phyloP scores from a whole-genome alignment of 1,140 invertebrate genomes.

The Aphaenogaster rudis region DNA sequence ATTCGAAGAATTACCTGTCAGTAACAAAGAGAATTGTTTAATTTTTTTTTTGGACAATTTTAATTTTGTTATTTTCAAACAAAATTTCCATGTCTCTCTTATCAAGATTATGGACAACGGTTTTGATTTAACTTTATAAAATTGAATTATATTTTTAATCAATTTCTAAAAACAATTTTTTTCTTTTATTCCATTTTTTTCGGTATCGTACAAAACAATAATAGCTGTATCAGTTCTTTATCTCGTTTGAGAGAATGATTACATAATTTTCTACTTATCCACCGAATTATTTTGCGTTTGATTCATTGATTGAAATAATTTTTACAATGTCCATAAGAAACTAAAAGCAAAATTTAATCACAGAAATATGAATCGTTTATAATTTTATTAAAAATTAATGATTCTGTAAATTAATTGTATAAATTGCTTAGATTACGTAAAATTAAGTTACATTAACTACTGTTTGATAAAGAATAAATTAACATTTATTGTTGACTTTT shows the following conservation, averaged over 20 bases:
- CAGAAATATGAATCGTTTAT: neutral
- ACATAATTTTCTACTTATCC: neutral
- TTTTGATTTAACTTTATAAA: neutral
- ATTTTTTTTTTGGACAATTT: neutral
- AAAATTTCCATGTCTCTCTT: neutral
- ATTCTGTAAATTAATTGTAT: neutral
- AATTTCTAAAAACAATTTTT: neutral
- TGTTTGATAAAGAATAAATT: neutral
- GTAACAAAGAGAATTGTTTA: neutral
- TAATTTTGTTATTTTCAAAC: neutral
- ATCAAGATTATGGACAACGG: neutral
- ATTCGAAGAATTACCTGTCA: slow-evolving; percentile 19
- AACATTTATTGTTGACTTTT: neutral
- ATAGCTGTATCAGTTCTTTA: neutral
- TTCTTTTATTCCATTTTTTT: neutral
- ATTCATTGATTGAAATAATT: neutral
- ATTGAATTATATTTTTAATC: slow-evolving; percentile 13
- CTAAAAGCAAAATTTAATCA: neutral
- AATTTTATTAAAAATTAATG: slow-evolving; percentile 11
- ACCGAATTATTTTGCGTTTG: neutral
- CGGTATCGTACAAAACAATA: neutral
- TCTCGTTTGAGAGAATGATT: neutral
- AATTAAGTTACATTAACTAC: neutral
- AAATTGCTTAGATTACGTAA: neutral
- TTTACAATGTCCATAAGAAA: neutral